Evolutionary conservation across 1,140 invertebrate genomes (phyloP).

Genomic region (Atta colombica): DNA sequence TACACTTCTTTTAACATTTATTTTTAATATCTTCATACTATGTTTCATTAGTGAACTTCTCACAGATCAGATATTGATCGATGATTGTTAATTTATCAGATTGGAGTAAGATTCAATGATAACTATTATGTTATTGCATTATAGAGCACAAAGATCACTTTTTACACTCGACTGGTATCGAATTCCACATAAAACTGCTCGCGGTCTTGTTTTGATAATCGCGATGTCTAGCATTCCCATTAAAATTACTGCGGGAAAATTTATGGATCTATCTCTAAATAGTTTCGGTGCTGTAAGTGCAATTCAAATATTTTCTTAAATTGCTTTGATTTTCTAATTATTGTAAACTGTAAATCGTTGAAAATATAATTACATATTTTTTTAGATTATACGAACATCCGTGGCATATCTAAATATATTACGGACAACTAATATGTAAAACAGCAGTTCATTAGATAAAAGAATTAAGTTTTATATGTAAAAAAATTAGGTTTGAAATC

Average conservation of each 20-base stretch:
- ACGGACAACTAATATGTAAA: not conserved
- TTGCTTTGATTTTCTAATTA: not conserved
- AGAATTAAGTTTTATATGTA: not conserved
- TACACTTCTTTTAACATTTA: constrained; percentile 61
- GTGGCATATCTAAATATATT: constrained; percentile 59
- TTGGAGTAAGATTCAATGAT: not conserved
- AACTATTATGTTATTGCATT: not conserved
- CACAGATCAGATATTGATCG: constrained; percentile 62
- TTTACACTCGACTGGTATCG: constrained; percentile 71
- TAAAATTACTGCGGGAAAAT: constrained; percentile 72
- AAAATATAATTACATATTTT: constrained; percentile 1
- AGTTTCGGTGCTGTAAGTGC: constrained; percentile 71
- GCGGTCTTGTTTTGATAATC: constrained; percentile 68
- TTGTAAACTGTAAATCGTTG: not conserved
- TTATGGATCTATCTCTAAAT: constrained; percentile 64
- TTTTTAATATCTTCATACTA: constrained; percentile 74
- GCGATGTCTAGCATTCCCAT: constrained; percentile 64
- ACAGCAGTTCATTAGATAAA: not conserved
- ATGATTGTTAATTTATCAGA: not conserved
- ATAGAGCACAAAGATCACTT: constrained; percentile 33
- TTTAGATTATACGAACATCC: constrained; percentile 52
- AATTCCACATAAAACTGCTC: constrained; percentile 62
- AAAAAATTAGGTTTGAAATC: not conserved
- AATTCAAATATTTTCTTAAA: not conserved
- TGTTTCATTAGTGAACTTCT: constrained; percentile 73